Conservation (phyloP, 1,140 invertebrate species). For the Dryas iulia region DNA sequence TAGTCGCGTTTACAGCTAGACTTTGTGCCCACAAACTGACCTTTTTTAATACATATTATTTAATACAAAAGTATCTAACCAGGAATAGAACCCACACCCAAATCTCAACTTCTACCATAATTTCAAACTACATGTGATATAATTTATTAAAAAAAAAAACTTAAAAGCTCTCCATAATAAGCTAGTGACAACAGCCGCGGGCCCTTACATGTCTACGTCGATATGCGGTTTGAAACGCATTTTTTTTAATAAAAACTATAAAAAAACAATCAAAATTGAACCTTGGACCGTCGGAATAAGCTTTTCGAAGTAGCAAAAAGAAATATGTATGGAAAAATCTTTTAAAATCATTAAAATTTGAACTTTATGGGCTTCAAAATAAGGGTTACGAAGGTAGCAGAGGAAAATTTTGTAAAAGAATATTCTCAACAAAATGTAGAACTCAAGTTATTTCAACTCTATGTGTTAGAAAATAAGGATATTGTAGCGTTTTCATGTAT, state of each 20-base stretch:
- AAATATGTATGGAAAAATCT: not conserved
- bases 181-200: slow-evolving; percentile 23
- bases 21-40: too few relatives aligned
- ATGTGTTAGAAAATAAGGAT: slow-evolving; percentile 2
- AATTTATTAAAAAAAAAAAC: slow-evolving; percentile 14
- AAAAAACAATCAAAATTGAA: not conserved
- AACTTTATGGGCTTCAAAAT: not conserved
- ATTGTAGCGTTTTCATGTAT: not conserved
- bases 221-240: slow-evolving; percentile 24
- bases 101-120: not conserved
- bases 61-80: too few relatives aligned
- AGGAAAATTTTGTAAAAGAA: not conserved
- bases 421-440: not conserved
- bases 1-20: too few relatives aligned
- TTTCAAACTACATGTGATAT: slow-evolving; percentile 15
- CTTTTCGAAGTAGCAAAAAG: not conserved
- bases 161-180: slow-evolving; percentile 18
- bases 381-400: not conserved
- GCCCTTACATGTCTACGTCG: slow-evolving; percentile 18
- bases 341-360: not conserved
- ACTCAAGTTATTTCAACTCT: slow-evolving; percentile 7
- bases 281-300: not conserved
- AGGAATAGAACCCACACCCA: too few relatives aligned
- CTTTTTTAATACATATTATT: too few relatives aligned
- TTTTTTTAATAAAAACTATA: not conserved